These are phyloP conservation scores for Drosophila sucinea DNA, from an alignment of 1,140 invertebrate genomes.

Conservation along the genomic window DNA sequence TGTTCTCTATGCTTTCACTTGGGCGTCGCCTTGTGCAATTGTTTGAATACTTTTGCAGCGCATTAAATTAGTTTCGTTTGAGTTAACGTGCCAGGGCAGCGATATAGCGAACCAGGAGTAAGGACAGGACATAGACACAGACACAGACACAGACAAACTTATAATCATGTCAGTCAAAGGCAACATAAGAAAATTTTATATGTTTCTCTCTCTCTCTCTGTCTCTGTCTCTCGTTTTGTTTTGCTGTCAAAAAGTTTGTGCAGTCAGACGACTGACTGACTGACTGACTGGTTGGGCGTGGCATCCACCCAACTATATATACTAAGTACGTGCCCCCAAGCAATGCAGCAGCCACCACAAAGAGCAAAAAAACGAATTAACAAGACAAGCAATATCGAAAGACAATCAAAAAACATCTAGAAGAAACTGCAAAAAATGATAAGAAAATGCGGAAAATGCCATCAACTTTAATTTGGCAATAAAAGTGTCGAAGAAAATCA, in stretches of 20 bases:
- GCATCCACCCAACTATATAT: neutral
- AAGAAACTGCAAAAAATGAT: neutral
- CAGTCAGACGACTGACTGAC: constrained; percentile 31
- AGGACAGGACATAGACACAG: constrained; percentile 11
- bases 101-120: constrained; percentile 16
- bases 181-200: constrained; percentile 62
- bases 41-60: constrained; percentile 81
- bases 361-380: constrained; percentile 36
- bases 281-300: constrained; percentile 11
- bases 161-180: constrained; percentile 82
- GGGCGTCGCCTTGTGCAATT: constrained; percentile 80
- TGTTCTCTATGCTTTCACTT: constrained; percentile 64
- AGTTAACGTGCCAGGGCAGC: constrained; percentile 73
- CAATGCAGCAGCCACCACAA: constrained; percentile 22
- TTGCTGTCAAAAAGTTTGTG: constrained; percentile 46
- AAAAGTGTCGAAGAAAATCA: constrained; percentile 64
- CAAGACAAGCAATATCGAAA: constrained; percentile 29
- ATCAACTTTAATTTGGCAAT: constrained; percentile 70
- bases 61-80: constrained; percentile 82
- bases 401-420: constrained; percentile 24
- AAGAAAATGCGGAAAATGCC: neutral
- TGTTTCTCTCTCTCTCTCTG: constrained; percentile 3
- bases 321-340: constrained; percentile 23
- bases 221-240: constrained; percentile 2
- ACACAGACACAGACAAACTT: constrained; percentile 65